Conservation (phyloP, 2,797 vertebrate species). For the Hirundo rustica region DNA sequence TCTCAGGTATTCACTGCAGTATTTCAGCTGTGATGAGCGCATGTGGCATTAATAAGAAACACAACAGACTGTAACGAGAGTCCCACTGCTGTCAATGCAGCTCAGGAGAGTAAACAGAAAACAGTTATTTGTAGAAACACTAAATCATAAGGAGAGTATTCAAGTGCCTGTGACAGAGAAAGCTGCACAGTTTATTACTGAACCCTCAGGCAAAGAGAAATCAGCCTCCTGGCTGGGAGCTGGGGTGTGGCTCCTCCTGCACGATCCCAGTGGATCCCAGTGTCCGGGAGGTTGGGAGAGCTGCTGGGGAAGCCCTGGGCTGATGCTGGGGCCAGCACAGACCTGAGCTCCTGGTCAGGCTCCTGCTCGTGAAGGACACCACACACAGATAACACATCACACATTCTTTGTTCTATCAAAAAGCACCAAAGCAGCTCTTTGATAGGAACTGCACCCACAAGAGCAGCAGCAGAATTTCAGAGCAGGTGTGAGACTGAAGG, state of each 20-base stretch:
- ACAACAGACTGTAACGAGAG: background rate
- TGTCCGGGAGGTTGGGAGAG: accelerated
- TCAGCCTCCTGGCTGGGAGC: background rate
- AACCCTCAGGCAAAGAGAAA: background rate
- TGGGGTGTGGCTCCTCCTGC: background rate
- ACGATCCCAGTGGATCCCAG: too few species aligned
- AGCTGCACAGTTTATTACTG: background rate
- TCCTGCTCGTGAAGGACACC: background rate
- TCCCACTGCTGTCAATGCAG: slow-evolving; percentile 23
- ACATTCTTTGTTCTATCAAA: background rate
- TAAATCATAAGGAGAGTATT: background rate
- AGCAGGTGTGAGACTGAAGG: background rate
- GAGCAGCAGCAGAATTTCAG: background rate
- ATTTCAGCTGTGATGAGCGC: background rate
- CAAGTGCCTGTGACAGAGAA: background rate
- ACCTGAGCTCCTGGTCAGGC: background rate
- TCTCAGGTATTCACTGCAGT: slow-evolving; percentile 3
- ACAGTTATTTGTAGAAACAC: slow-evolving; percentile 1
- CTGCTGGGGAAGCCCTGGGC: background rate
- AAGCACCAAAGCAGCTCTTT: background rate
- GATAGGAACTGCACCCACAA: background rate
- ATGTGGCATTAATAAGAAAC: slow-evolving; percentile 37
- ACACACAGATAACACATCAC: background rate
- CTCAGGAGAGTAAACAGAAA: slow-evolving; percentile 13
- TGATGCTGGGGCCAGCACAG: background rate